These are phyloP conservation scores for Poecilus cupreus DNA, from an alignment of 2,888 invertebrate species.

Conservation along the genomic window DNA sequence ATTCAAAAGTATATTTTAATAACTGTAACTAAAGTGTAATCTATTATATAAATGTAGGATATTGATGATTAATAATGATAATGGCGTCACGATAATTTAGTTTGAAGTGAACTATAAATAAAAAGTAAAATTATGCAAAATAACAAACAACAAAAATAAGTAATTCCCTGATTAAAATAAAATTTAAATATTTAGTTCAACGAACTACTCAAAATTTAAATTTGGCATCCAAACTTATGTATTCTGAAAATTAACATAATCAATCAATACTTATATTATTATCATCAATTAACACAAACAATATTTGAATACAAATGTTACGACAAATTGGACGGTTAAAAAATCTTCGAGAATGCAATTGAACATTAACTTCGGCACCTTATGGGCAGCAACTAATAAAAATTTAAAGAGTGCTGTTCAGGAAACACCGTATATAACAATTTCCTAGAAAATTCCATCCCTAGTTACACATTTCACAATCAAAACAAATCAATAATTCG, in stretches of 20 bases:
- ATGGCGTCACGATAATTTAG: background rate
- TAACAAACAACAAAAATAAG: constrained; percentile 24
- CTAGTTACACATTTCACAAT: constrained; percentile 27
- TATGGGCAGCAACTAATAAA: too few relatives aligned
- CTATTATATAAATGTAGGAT: too few relatives aligned
- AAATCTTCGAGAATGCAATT: background rate
- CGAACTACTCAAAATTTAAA: constrained; percentile 21
- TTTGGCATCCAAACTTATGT: constrained; percentile 10
- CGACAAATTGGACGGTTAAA: too few relatives aligned
- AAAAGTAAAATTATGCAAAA: constrained; percentile 15
- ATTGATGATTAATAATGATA: background rate
- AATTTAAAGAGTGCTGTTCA: background rate
- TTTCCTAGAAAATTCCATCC: constrained; percentile 35
- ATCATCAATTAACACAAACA: background rate
- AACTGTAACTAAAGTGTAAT: too few relatives aligned
- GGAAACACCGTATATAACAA: constrained; percentile 12
- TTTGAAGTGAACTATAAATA: background rate
- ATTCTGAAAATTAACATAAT: constrained; percentile 13
- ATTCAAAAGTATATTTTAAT: too few relatives aligned
- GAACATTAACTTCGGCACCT: too few relatives aligned
- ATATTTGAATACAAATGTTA: too few relatives aligned
- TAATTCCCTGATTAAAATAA: constrained; percentile 6
- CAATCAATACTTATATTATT: constrained; percentile 4
- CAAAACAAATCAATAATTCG: constrained; percentile 49
- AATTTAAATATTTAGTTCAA: constrained; percentile 20